Base-by-base conservation (phyloP, 2,888 invertebrate genomes). In the Arrhopalites spinosus region DNA sequence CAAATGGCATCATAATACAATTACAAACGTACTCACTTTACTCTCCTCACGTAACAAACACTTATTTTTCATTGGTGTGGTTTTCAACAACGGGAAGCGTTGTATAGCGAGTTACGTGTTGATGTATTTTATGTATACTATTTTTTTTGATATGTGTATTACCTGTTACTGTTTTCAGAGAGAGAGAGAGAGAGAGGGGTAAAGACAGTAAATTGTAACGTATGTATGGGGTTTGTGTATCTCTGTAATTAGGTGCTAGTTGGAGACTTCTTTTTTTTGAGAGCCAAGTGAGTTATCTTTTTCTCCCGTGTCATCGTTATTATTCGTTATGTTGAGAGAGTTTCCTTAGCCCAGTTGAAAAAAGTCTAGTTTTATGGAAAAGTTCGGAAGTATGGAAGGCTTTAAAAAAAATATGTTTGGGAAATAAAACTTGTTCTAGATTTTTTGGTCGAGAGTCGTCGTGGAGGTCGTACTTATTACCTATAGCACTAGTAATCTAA, bases 361-460 rank as follows among this genome's bases (percentile, higher is more conserved):
- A n/a, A 30, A 61, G 71, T 71, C 59, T n/a, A 23, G 43, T 71
- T 71, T 71, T 71, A 71, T 71, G 71, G 71, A 71, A 71, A 71
- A 61, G 71, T 71, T 71, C 71, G 71, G 71, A 71, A 61, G 71
- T 71, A 61, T 61, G 71, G 71, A 71, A 71, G 71, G 71, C 59
- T 63, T 71, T 43, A 71, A 71, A 71, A n/a, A 36, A 36, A 71
- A 71, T 63, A 59, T 61, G 71, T 63, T 71, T 71, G 71, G 71
- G 71, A 71, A 71, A 70, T 70, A 70, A 70, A 71, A 71, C 71
- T 71, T 71, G 71, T 71, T 71, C 71, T 71, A 71, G 71, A 71
- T 71, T 71, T 71, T 71, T 71, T 43, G 45, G 63, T 36, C n/a
- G 56, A 25, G 30, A 36, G 50, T 45, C 7, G 7, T 36, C 8